Conservation (phyloP, 2,888 invertebrate genomes). For the Pseudanteris insignis region DNA sequence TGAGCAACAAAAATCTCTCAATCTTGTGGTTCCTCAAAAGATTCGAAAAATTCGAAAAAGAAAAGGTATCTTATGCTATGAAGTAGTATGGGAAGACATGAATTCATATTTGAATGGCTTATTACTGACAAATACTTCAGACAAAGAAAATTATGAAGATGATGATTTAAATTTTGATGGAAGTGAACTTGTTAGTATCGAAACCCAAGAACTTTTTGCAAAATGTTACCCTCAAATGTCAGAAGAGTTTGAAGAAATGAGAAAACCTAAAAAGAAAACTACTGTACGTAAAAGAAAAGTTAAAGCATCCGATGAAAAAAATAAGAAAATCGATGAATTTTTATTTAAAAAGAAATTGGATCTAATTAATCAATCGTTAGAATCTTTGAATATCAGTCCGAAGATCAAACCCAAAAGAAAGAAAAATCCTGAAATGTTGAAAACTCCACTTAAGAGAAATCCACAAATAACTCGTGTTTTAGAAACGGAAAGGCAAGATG, state of each 20-base stretch:
- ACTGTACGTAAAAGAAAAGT: conserved; percentile 47
- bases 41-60: conserved; percentile 71
- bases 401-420: conserved; percentile 63
- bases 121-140: conserved; percentile 56
- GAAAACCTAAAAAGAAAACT: conserved; percentile 64
- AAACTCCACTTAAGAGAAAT: conserved; percentile 51
- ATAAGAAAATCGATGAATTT: conserved; percentile 53
- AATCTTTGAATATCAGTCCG: conserved; percentile 54
- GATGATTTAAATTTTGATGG: conserved; percentile 68
- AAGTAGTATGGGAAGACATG: conserved; percentile 77
- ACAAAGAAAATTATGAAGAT: conserved; percentile 57
- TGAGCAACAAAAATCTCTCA: conserved; percentile 10
- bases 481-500: conserved; percentile 48
- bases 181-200: conserved; percentile 72
- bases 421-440: conserved; percentile 54
- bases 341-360: conserved; percentile 48
- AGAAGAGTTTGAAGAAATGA: conserved; percentile 70
- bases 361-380: conserved; percentile 55
- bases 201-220: conserved; percentile 74
- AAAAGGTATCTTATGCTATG: conserved; percentile 74
- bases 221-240: conserved; percentile 74
- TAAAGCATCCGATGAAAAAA: conserved; percentile 12
- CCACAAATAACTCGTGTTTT: conserved; percentile 61
- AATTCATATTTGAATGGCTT: conserved; percentile 70
- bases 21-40: conserved; percentile 60